phyloP scores from a whole-genome alignment of 2,888 invertebrate species.

The Melinopterus prodromus region DNA sequence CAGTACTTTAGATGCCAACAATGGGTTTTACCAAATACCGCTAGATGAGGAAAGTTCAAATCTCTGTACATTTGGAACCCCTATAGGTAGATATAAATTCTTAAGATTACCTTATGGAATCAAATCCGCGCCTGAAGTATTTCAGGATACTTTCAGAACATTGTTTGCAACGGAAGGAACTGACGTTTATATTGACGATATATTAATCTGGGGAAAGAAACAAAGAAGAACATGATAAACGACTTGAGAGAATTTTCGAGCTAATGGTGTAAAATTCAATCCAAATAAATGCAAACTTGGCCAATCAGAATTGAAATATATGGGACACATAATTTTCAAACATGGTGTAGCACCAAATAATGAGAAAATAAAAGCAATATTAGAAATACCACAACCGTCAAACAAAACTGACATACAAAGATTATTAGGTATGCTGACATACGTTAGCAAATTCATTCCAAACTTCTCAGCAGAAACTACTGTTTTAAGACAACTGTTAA shows the following conservation, averaged over 20 bases:
- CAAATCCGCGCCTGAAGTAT: no score
- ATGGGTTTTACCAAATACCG: slow-evolving; percentile 26
- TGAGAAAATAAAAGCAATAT: slow-evolving; percentile 32
- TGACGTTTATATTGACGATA: no score
- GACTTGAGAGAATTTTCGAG: slow-evolving; percentile 31
- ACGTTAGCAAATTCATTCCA: slow-evolving; percentile 28
- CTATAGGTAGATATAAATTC: slow-evolving; percentile 47
- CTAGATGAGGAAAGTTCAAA: slow-evolving; percentile 46
- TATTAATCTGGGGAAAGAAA: no score
- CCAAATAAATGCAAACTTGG: slow-evolving; percentile 33
- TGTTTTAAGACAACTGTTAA: slow-evolving; percentile 5
- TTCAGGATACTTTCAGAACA: no score
- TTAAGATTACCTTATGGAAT: no score
- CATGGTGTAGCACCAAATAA: neutral
- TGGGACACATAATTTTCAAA: no score
- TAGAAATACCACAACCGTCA: slow-evolving; percentile 14
- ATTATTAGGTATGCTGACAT: slow-evolving; percentile 30
- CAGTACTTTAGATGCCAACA: slow-evolving; percentile 11
- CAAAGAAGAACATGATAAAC: slow-evolving; percentile 38
- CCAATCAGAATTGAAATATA: slow-evolving; percentile 13
- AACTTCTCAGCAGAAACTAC: slow-evolving; percentile 29
- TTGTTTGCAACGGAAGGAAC: no score
- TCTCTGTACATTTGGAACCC: slow-evolving; percentile 48
- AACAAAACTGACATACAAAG: slow-evolving; percentile 28
- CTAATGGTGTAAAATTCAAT: slow-evolving; percentile 45